Evolutionary conservation across 2,888 invertebrate genomes (phyloP).

Genomic region (Andrena minutula): DNA sequence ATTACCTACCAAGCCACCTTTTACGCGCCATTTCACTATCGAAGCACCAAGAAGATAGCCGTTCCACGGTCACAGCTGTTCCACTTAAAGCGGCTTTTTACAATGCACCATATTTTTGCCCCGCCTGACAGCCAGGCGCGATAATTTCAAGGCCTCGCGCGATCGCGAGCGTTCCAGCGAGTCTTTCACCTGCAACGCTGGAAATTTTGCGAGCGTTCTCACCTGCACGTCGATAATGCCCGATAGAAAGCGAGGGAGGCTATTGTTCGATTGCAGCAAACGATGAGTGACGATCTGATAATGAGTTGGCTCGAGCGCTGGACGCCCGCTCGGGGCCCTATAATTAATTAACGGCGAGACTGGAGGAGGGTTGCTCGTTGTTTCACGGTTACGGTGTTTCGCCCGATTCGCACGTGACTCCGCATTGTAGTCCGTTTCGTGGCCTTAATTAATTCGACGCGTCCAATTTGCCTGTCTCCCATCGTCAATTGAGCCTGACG

Average conservation of each 20-base stretch:
- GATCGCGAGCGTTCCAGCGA: neutral
- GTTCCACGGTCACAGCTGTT: conserved; percentile 13
- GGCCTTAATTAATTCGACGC: conserved; percentile 65
- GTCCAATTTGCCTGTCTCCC: conserved; percentile 46
- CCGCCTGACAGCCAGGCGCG: neutral
- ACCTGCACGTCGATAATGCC: neutral
- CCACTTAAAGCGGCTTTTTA: conserved; percentile 24
- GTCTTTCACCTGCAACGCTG: neutral
- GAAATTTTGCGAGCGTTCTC: conserved; percentile 24
- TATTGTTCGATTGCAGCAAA: conserved; percentile 42
- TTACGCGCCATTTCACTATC: conserved; percentile 11
- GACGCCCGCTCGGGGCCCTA: conserved; percentile 48
- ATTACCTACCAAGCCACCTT: neutral
- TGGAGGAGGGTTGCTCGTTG: conserved; percentile 31
- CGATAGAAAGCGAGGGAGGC: neutral
- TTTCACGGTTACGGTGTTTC: conserved; percentile 59
- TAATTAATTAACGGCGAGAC: conserved; percentile 73
- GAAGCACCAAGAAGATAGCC: conserved; percentile 20
- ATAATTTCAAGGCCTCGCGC: conserved; percentile 39
- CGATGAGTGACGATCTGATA: conserved; percentile 61
- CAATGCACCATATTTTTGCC: conserved; percentile 39
- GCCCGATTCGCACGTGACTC: conserved; percentile 49
- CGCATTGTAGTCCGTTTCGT: conserved; percentile 43
- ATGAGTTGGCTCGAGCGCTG: conserved; percentile 59
- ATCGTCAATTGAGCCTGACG: conserved; percentile 35